A percentile compares a stretch with the other conserved stretches of the same genome.
Evolutionary conservation across 2,888 invertebrate species (phyloP).

Genomic region (Atrina japonica): DNA sequence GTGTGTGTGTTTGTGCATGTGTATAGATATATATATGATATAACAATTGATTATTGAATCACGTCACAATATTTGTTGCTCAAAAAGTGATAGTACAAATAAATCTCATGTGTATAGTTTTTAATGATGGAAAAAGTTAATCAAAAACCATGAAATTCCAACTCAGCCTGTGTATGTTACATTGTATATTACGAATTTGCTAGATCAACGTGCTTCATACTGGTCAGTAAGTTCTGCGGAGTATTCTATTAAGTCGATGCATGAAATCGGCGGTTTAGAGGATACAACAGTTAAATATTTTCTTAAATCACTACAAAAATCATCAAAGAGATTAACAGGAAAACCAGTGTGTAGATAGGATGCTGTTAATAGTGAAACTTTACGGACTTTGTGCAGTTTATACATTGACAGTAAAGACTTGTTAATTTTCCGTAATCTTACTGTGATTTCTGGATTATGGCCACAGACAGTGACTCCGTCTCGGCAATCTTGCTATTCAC

Average conservation of each 20-base stretch:
- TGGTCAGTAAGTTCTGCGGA: slow-evolving; percentile 27
- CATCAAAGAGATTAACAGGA: slow-evolving; percentile 32
- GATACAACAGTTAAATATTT: slow-evolving; percentile 38
- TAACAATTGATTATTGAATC: no score
- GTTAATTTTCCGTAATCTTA: slow-evolving; percentile 6
- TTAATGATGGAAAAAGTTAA: no score
- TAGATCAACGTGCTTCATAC: slow-evolving; percentile 28
- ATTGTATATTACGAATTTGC: slow-evolving; percentile 37
- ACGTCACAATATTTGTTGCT: no score
- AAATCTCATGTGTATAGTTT: no score
- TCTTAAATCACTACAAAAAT: slow-evolving; percentile 28
- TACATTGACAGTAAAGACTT: slow-evolving; percentile 18
- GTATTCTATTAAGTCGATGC: slow-evolving; percentile 46
- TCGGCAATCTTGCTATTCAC: no score
- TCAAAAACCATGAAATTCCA: no score
- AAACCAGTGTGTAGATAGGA: slow-evolving; percentile 40
- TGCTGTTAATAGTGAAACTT: slow-evolving; percentile 25
- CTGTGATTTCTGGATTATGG: no score
- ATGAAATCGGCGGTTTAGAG: slow-evolving; percentile 11
- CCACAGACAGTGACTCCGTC: no score
- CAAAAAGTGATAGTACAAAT: no score
- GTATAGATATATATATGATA: no score
- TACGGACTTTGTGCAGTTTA: slow-evolving; percentile 24
- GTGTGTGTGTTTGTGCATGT: no score
- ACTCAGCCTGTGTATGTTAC: no score